Percentiles rank a stretch among this genome's conserved stretches.
Conservation (phyloP, 2,113 vertebrate genomes). For the Seriola aureovittata region DNA sequence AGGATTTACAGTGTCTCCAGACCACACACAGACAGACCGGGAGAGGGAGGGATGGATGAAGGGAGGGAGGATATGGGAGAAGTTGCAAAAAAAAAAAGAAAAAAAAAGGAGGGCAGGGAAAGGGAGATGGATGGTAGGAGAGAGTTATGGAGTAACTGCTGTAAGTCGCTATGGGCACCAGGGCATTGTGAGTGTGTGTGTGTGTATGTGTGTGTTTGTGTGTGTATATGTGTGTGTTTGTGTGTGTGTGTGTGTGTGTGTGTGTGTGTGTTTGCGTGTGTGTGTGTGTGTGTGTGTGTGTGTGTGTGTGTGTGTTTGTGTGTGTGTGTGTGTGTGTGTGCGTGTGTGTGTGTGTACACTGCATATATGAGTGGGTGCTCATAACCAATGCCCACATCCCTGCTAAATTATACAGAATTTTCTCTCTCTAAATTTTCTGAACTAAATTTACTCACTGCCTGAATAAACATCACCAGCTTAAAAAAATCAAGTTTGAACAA, state of each 20-base stretch:
- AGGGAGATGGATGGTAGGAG: conserved; percentile 19
- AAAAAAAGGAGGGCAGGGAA: conserved; percentile 11
- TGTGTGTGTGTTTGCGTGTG: not conserved
- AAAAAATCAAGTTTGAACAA: not conserved
- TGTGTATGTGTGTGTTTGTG: not conserved
- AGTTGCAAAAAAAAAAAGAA: conserved; percentile 36
- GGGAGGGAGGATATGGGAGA: conserved; percentile 42
- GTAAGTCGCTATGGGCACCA: not conserved
- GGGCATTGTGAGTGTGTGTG: not conserved
- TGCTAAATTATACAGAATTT: conserved; percentile 18
- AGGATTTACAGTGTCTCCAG: conserved; percentile 81
- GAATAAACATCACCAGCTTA: not conserved
- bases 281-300: not conserved
- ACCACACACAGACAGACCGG: conserved; percentile 87
- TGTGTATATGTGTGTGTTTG: not conserved
- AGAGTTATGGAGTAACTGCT: conserved; percentile 9
- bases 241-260: not conserved
- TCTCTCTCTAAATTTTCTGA: not conserved
- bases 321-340: not conserved
- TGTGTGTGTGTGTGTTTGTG: not conserved
- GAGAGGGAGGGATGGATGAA: conserved; percentile 36
- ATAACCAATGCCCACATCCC: not conserved
- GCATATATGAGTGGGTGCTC: not conserved
- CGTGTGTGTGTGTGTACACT: not conserved
- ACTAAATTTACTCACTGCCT: not conserved